phyloP scores from a whole-genome alignment of 2,888 invertebrate species.

The Sthenelais limicola region DNA sequence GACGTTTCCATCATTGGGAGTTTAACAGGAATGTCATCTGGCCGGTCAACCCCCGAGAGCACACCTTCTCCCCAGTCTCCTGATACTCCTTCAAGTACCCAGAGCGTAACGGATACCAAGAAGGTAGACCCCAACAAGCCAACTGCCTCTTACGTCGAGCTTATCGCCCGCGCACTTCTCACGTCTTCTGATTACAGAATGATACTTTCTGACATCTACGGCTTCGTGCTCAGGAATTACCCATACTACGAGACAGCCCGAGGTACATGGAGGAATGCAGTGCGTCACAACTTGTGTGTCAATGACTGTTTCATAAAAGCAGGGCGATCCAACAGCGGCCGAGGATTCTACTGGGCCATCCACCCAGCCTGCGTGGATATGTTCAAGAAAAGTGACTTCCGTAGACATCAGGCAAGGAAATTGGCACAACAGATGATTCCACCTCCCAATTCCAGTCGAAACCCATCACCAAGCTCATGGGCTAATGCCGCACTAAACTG shows the following conservation, averaged over 20 bases:
- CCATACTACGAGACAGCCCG: conserved; percentile 42
- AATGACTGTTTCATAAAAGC: conserved; percentile 45
- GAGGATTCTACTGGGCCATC: conserved; percentile 45
- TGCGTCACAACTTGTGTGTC: conserved; percentile 45
- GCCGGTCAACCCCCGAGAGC: too few species aligned
- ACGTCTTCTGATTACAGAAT: not conserved
- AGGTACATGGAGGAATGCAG: conserved; percentile 41
- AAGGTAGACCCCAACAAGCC: conserved; percentile 22
- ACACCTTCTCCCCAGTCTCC: too few species aligned
- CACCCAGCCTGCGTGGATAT: conserved; percentile 37
- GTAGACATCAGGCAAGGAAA: conserved; percentile 20
- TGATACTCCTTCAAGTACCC: not conserved
- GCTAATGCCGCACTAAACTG: too few species aligned
- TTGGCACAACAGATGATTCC: conserved; percentile 35
- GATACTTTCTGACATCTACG: conserved; percentile 44
- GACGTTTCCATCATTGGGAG: too few species aligned
- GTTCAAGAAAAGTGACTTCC: conserved; percentile 43
- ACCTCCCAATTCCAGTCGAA: too few species aligned
- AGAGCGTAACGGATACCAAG: not conserved
- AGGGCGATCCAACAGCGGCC: conserved; percentile 33
- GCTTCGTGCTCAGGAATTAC: conserved; percentile 23
- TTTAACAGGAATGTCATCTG: too few species aligned
- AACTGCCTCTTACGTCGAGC: conserved; percentile 30
- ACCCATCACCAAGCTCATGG: too few species aligned
- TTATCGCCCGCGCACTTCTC: conserved; percentile 42